phyloP scores from a whole-genome alignment of 2,113 vertebrate species.

The Macrotis lagotis region DNA sequence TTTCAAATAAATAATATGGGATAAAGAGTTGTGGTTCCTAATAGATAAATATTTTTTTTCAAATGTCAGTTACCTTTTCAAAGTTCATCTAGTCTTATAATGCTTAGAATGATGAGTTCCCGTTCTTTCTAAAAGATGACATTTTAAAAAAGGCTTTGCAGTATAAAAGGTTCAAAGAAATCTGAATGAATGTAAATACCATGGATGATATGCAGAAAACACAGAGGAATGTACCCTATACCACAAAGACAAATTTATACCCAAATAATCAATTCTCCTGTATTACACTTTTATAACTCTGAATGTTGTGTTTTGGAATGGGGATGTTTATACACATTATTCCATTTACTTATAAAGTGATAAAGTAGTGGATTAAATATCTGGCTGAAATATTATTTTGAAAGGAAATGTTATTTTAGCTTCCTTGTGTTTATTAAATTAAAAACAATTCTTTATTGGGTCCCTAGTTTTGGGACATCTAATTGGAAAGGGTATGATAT shows the following conservation, averaged over 20 bases:
- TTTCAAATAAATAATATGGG: slow-evolving; percentile 15
- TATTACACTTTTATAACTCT: not conserved
- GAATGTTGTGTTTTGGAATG: not conserved
- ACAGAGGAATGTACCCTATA: not conserved
- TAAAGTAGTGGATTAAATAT: not conserved
- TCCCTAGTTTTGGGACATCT: not conserved
- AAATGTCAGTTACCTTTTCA: not conserved
- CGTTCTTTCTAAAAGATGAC: not conserved
- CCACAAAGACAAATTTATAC: not conserved
- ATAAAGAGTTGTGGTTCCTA: not conserved
- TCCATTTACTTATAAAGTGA: not conserved
- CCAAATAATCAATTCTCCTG: not conserved
- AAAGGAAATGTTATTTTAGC: not conserved
- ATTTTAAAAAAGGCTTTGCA: not conserved
- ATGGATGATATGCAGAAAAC: not conserved
- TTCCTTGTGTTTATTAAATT: not conserved
- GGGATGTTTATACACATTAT: not conserved
- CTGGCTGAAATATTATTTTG: not conserved
- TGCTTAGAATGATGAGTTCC: not conserved
- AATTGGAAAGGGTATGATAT: not conserved
- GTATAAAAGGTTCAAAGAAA: not conserved
- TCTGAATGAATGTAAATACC: not conserved
- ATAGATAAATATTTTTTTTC: not conserved
- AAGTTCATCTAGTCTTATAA: not conserved
- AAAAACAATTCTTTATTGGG: not conserved